These are phyloP conservation scores for Noctua janthina DNA, from an alignment of 2,888 invertebrate species.

Conservation along the genomic window DNA sequence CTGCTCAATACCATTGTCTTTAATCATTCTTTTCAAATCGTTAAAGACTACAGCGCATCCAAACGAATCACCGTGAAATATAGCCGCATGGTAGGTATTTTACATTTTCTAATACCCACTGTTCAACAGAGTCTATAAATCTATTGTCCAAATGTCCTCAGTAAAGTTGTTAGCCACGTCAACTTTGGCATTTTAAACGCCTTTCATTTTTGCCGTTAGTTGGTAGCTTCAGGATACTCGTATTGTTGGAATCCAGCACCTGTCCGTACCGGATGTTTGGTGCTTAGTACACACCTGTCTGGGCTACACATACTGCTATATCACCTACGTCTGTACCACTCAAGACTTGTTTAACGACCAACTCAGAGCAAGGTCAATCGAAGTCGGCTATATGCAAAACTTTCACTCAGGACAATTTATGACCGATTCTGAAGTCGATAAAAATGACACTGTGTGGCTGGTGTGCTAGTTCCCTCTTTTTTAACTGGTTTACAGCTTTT, in stretches of 20 bases:
- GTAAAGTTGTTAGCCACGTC: conserved; percentile 39
- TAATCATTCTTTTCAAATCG: neutral
- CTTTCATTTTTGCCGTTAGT: conserved; percentile 67
- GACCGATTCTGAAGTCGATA: conserved; percentile 46
- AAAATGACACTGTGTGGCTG: conserved; percentile 26
- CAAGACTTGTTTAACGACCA: conserved; percentile 70
- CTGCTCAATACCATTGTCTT: neutral
- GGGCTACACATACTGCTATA: conserved; percentile 39
- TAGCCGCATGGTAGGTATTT: conserved; percentile 1
- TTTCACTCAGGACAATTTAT: conserved; percentile 70
- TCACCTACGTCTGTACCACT: conserved; percentile 47
- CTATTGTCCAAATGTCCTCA: conserved; percentile 46
- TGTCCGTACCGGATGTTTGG: conserved; percentile 71
- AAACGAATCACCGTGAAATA: conserved; percentile 3
- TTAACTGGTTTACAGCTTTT: conserved; percentile 17
- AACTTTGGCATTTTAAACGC: conserved; percentile 64
- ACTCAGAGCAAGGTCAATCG: conserved; percentile 73
- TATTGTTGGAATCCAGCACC: conserved; percentile 65
- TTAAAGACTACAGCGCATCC: neutral
- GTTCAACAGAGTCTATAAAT: conserved; percentile 3
- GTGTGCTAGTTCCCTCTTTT: conserved; percentile 46
- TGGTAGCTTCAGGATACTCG: conserved; percentile 56
- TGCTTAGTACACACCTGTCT: conserved; percentile 66
- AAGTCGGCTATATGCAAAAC: conserved; percentile 69
- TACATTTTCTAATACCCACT: neutral